Evolutionary conservation across 2,888 invertebrate species (phyloP), one percentile per base, ranked within the genome.

Genomic region (Malthinus seriepunctatus): DNA sequence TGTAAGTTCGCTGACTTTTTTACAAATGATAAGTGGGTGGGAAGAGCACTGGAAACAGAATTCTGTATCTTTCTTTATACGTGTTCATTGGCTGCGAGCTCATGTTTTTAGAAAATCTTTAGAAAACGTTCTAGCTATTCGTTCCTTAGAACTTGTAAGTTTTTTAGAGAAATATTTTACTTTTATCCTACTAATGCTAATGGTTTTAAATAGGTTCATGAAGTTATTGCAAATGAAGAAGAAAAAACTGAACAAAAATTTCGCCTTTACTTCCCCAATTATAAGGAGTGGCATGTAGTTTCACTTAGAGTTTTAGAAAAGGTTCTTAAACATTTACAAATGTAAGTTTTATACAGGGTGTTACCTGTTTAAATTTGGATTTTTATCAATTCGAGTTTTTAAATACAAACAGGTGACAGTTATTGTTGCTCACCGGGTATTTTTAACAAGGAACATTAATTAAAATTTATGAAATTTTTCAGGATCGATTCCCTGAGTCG

Each of bases 401-500:
- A n/a, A n/a, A n/a, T n/a, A n/a, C n/a, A n/a, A n/a, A n/a, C n/a
- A n/a, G n/a, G n/a, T n/a, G n/a, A n/a, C n/a, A n/a, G n/a, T n/a
- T n/a, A n/a, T n/a, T n/a, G n/a, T n/a, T n/a, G n/a, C n/a, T n/a
- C n/a, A n/a, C n/a, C n/a, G n/a, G n/a, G n/a, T n/a, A n/a, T n/a
- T n/a, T 49, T 31, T 8, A 42, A 15, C 12, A 37, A 33, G n/a
- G 11, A 42, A 31, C 10, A 4, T 4, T 33, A 59, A 23, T 63
- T 51, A 46, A 47, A 8, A 23, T 2, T 38, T 11, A n/a, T 51
- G 12, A 60, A 62, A 56, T 62, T 66, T 51, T 67, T 64, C 52
- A 80, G 82, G 61, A 78, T 82, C 12, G 80, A 80, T 58, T 82
- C 81, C 64, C 74, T 91, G 15, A 83, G 86, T 9, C 86, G 86